Conservation (phyloP, 2,113 vertebrate species). For the human region DNA sequence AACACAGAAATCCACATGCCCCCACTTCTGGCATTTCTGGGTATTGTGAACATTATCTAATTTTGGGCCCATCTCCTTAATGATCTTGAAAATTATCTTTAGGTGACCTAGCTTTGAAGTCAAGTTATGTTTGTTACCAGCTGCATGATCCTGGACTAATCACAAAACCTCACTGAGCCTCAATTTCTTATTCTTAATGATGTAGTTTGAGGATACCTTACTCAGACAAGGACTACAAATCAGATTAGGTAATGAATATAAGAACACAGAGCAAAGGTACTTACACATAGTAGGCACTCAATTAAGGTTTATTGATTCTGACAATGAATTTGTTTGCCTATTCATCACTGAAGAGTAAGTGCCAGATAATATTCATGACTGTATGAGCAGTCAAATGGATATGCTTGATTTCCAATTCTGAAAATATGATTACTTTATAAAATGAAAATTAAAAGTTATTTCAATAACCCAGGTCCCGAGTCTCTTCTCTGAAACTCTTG, state of each 20-base stretch:
- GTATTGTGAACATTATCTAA: neutral
- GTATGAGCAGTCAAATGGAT: neutral
- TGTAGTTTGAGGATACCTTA: neutral
- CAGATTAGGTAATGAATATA: neutral
- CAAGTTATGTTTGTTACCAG: neutral
- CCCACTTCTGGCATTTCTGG: neutral
- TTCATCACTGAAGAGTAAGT: neutral
- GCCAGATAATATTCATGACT: neutral
- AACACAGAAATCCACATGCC: neutral
- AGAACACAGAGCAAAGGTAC: neutral
- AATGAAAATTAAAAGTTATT: neutral
- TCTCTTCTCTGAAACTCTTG: neutral
- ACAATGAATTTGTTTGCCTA: neutral
- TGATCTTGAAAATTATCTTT: neutral
- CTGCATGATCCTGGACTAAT: neutral
- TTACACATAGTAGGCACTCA: neutral
- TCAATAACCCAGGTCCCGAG: neutral
- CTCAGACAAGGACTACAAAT: neutral
- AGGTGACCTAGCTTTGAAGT: neutral
- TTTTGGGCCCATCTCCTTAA: neutral
- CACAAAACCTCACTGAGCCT: neutral
- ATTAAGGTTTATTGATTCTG: neutral
- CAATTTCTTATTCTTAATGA: neutral
- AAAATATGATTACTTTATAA: neutral
- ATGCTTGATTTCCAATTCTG: neutral